A percentile compares a stretch with the other conserved stretches of the same genome.
phyloP scores from a whole-genome alignment of 2,797 vertebrate genomes.

The Brachyalestes nurse region DNA sequence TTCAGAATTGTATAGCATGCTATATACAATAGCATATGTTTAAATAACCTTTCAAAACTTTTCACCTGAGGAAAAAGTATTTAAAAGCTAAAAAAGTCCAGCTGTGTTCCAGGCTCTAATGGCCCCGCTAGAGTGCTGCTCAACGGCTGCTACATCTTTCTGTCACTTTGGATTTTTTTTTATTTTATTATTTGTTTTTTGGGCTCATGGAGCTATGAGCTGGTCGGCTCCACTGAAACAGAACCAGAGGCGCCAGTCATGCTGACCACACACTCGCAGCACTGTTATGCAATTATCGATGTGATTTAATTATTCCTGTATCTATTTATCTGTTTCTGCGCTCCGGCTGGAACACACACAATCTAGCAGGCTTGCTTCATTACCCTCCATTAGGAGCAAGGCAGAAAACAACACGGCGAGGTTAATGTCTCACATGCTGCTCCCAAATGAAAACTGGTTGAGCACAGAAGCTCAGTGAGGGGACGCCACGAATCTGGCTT shows the following conservation, averaged over 20 bases:
- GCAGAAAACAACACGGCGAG: slow-evolving; percentile 61
- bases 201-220: slow-evolving; percentile 4
- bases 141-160: neutral
- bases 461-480: slow-evolving; percentile 39
- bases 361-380: slow-evolving; percentile 59
- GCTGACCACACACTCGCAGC: slow-evolving; percentile 40
- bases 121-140: slow-evolving; percentile 14
- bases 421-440: slow-evolving; percentile 61
- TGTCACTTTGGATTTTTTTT: neutral
- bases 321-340: slow-evolving; percentile 62
- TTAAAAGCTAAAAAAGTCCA: neutral
- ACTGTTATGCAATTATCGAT: slow-evolving; percentile 57
- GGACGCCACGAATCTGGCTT: neutral
- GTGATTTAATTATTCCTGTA: slow-evolving; percentile 62
- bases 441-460: slow-evolving; percentile 59
- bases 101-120: slow-evolving; percentile 30
- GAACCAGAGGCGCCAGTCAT: slow-evolving; percentile 49
- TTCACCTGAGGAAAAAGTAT: slow-evolving; percentile 6
- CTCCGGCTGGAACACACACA: slow-evolving; percentile 56
- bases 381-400: slow-evolving; percentile 61
- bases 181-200: neutral
- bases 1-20: neutral
- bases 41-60: neutral
- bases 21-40: neutral
- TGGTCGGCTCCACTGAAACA: slow-evolving; percentile 40